Conservation (phyloP, 1,140 invertebrate genomes). For the Anagrus nilaparvatae region DNA sequence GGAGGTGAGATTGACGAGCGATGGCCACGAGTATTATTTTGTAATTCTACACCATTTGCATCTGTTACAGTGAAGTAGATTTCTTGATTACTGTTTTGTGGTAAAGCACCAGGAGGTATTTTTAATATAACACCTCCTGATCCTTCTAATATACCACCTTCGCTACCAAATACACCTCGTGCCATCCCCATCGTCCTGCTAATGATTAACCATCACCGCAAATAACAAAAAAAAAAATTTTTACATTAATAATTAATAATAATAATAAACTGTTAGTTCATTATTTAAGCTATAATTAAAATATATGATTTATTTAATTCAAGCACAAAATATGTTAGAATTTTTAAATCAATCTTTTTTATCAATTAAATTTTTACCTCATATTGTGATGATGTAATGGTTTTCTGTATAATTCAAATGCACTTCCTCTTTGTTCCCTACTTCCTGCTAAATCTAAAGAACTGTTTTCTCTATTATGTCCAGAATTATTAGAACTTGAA, state of each 20-base stretch:
- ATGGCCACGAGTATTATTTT: slow-evolving; percentile 40
- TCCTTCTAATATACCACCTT: slow-evolving; percentile 72
- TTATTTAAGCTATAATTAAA: neutral
- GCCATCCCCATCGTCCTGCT: slow-evolving; percentile 39
- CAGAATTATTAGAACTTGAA: slow-evolving; percentile 21
- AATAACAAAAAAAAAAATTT: too few species aligned
- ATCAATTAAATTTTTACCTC: slow-evolving; percentile 56
- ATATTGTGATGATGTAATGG: slow-evolving; percentile 67
- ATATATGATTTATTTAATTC: neutral
- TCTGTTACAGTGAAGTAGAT: slow-evolving; percentile 89
- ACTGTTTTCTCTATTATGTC: slow-evolving; percentile 46
- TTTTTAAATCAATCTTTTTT: too few species aligned
- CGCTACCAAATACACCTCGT: slow-evolving; percentile 62
- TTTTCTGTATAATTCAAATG: slow-evolving; percentile 90
- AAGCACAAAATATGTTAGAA: neutral
- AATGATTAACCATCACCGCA: slow-evolving; percentile 25
- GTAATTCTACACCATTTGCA: slow-evolving; percentile 54
- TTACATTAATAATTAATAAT: too few species aligned
- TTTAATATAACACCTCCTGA: slow-evolving; percentile 83
- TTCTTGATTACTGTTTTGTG: slow-evolving; percentile 71
- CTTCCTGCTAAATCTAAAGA: slow-evolving; percentile 67
- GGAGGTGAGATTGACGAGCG: slow-evolving; percentile 34
- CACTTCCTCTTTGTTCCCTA: slow-evolving; percentile 83
- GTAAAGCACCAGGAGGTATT: slow-evolving; percentile 79
- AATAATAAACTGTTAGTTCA: too few species aligned